Evolutionary conservation across 2,888 invertebrate species (phyloP), one percentile per base, ranked within the genome.

Genomic region (Caenorhabditis zanzibari): DNA sequence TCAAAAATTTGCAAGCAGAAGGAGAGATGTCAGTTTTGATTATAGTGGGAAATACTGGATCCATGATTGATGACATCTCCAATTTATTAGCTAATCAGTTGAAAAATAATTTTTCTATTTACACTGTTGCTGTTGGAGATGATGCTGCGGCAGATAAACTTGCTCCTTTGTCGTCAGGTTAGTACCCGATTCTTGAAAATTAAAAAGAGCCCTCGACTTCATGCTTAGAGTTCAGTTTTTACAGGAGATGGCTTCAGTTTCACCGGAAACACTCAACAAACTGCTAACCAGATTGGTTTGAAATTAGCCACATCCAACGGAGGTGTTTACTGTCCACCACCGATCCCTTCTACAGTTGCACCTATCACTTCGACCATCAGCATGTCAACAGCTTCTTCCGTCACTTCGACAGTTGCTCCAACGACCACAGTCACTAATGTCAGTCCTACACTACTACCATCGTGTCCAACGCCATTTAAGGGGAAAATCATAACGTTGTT

Each of bases 381-480:
- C 3, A 14, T 16, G 5, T 26, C 58, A n/a, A 16, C 74, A 4
- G 68, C 66, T 22, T n/a, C 26, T n/a, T 32, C 63, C 16, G 19
- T 47, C 7, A 24, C 76, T 1, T 35, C 82, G 0, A 52, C 58
- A 10, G 49, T 72, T 1, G 9, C 52, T 7, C 38, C 72, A 5
- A 72, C 75, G 4, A 72, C 71, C 6, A 47, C 52, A 28, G 16
- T 66, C 3, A 76, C 82, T 24, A 71, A 76, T 28, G 22, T 41
- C 1, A 14, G 52, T 41, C 80, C 80, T 19, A 80, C 80, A 44
- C 41, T 80, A 24, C 76, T 66, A 14, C 76, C 76, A 22, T 82
- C 12, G 24, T 64, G 64, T 19, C 6, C 47, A 19, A 2, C 16
- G 16, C 47, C 47, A 28, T 64, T 12, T 49, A 66, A 10, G 3